These are phyloP conservation scores for Drosophila affinis DNA, from an alignment of 2,888 invertebrate genomes.

Conservation along the genomic window DNA sequence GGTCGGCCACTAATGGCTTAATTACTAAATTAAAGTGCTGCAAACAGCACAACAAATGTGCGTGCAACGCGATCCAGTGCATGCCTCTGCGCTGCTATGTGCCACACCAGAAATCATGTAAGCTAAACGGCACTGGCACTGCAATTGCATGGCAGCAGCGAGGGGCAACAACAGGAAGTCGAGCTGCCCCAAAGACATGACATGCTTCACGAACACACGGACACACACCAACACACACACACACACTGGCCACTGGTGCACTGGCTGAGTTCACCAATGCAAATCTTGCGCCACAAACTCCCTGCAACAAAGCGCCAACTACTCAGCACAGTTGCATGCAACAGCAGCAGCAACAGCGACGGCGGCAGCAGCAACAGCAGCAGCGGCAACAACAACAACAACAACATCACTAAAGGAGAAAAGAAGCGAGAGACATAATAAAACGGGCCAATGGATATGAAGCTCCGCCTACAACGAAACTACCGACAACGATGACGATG, in stretches of 20 bases:
- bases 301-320: slow-evolving; percentile 49
- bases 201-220: slow-evolving; percentile 53
- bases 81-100: not conserved
- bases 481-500: slow-evolving; percentile 61
- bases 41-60: slow-evolving; percentile 37
- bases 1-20: slow-evolving; percentile 57
- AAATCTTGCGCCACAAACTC: slow-evolving; percentile 62
- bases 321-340: slow-evolving; percentile 62
- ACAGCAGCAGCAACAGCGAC: slow-evolving; percentile 50
- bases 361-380: slow-evolving; percentile 25
- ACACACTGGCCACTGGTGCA: slow-evolving; percentile 12
- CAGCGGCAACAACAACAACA: slow-evolving; percentile 22
- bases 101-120: slow-evolving; percentile 9
- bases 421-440: slow-evolving; percentile 77
- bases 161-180: slow-evolving; percentile 36
- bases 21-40: slow-evolving; percentile 68
- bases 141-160: not conserved
- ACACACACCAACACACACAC: slow-evolving; percentile 20
- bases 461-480: slow-evolving; percentile 82
- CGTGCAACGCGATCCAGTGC: slow-evolving; percentile 20
- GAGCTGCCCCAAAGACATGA: slow-evolving; percentile 61
- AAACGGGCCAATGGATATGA: slow-evolving; percentile 82
- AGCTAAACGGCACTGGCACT: slow-evolving; percentile 4
- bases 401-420: slow-evolving; percentile 60
- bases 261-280: slow-evolving; percentile 60